These are phyloP conservation scores for Phoxinus dragarum DNA, from an alignment of 2,797 vertebrate genomes.

Conservation along the genomic window DNA sequence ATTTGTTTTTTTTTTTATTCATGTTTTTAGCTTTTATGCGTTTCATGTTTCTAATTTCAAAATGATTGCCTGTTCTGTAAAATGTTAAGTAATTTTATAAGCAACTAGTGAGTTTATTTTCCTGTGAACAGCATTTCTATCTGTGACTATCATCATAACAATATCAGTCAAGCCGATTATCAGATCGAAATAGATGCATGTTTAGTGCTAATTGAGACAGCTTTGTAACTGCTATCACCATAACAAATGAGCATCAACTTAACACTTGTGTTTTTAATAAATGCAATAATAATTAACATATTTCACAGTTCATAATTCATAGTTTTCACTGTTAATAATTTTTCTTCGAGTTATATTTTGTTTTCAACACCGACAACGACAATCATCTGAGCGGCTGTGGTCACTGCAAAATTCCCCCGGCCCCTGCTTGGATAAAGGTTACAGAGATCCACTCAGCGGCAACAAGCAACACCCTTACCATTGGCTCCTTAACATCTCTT, in stretches of 20 bases:
- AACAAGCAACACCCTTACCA: conserved; percentile 45
- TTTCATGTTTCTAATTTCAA: background rate
- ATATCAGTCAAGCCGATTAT: background rate
- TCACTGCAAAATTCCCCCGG: conserved; percentile 21
- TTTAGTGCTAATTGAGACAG: conserved; percentile 21
- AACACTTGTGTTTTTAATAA: background rate
- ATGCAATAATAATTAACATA: background rate
- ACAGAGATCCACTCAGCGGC: conserved; percentile 43
- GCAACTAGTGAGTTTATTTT: background rate
- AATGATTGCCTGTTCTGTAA: background rate
- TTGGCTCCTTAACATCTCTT: conserved; percentile 40
- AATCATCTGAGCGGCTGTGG: conserved; percentile 8
- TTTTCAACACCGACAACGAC: conserved; percentile 12
- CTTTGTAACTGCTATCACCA: conserved; percentile 10
- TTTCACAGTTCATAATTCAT: background rate
- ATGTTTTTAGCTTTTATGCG: background rate
- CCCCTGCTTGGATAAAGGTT: conserved; percentile 37
- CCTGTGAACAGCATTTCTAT: conserved; percentile 21
- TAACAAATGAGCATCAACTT: background rate
- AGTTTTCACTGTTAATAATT: background rate
- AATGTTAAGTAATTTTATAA: background rate
- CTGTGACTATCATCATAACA: background rate
- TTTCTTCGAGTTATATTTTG: conserved; percentile 6
- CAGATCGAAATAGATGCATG: background rate
- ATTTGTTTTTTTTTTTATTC: background rate